Conservation (phyloP, 1,140 invertebrate species). For the Drosophila oshimai region DNA sequence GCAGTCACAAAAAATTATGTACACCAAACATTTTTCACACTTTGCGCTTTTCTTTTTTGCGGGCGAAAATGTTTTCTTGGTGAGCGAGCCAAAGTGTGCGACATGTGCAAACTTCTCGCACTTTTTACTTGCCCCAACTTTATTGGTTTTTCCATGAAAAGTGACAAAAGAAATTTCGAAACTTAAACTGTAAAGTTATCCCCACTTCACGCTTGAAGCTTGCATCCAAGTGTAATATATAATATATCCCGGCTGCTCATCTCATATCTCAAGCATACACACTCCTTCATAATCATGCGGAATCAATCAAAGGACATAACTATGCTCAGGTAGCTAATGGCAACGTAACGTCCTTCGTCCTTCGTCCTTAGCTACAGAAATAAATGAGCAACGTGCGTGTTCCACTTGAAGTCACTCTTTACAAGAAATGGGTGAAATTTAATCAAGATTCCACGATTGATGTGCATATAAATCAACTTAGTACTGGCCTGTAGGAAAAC, state of each 20-base stretch:
- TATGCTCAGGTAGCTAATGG: slow-evolving; percentile 33
- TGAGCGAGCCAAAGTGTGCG: slow-evolving; percentile 18
- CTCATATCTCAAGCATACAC: neutral
- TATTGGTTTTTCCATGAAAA: slow-evolving; percentile 36
- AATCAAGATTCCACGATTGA: slow-evolving; percentile 37
- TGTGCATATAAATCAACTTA: slow-evolving; percentile 39
- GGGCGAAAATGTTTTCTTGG: slow-evolving; percentile 6
- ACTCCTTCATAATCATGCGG: slow-evolving; percentile 4
- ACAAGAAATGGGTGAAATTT: slow-evolving; percentile 26
- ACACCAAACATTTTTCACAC: slow-evolving; percentile 56
- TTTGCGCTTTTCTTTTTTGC: slow-evolving; percentile 13
- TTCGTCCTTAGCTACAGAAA: neutral
- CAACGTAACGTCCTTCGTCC: slow-evolving; percentile 18
- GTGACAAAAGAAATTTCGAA: slow-evolving; percentile 3
- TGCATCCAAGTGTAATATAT: neutral
- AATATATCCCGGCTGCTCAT: neutral
- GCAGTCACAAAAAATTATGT: slow-evolving; percentile 30
- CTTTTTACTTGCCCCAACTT: slow-evolving; percentile 12
- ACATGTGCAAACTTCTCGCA: slow-evolving; percentile 38
- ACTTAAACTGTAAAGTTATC: slow-evolving; percentile 42
- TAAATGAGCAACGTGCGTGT: slow-evolving; percentile 38
- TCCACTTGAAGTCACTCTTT: slow-evolving; percentile 15
- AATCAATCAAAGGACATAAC: slow-evolving; percentile 48
- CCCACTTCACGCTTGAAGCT: slow-evolving; percentile 12
- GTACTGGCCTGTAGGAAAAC: slow-evolving; percentile 1